Evolutionary conservation across 2,888 invertebrate species (phyloP), one percentile per base, ranked within the genome.

Genomic region (Trissonchulus sp.): DNA sequence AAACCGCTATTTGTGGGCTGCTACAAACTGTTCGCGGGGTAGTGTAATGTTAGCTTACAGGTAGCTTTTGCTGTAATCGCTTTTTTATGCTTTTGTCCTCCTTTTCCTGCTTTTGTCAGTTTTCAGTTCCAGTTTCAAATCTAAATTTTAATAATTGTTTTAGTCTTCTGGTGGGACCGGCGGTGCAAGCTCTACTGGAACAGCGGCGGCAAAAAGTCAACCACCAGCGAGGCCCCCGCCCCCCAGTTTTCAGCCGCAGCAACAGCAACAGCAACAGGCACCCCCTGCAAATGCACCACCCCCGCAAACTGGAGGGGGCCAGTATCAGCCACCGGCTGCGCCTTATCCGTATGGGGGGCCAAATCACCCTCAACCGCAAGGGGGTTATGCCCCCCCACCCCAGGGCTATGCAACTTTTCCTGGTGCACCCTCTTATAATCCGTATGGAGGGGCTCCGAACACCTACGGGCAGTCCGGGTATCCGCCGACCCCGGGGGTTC

Each of bases 171-270:
- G n/a, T n/a, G n/a, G n/a, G n/a, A n/a, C n/a, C n/a, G n/a, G n/a
- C n/a, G n/a, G n/a, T n/a, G n/a, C n/a, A n/a, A n/a, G n/a, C n/a
- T n/a, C n/a, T n/a, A n/a, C n/a, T n/a, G n/a, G n/a, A n/a, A n/a
- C n/a, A n/a, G n/a, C n/a, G n/a, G n/a, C n/a, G n/a, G n/a, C 76
- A 1, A 75, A 3, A 33, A 28, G 38, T 28, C 48, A 23, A 30
- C 74, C 76, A 1, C 76, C 76, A 15, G 37, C 76, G n/a, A 60
- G 76, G 2, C 76, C 76, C 2, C 76, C 76, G n/a, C 76, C 76
- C 28, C 76, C 76, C 18, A 18, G 18, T 18, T 75, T 76, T 31
- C 28, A n/a, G 8, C 31, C 3, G 15, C 69, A 68, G 2, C 38
- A 34, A n/a, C 74, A 74, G 34, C 63, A 63, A 23, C 63, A 73